These are phyloP conservation scores for Hippoglossus hippoglossus DNA, from an alignment of 2,797 vertebrate species.

Conservation along the genomic window DNA sequence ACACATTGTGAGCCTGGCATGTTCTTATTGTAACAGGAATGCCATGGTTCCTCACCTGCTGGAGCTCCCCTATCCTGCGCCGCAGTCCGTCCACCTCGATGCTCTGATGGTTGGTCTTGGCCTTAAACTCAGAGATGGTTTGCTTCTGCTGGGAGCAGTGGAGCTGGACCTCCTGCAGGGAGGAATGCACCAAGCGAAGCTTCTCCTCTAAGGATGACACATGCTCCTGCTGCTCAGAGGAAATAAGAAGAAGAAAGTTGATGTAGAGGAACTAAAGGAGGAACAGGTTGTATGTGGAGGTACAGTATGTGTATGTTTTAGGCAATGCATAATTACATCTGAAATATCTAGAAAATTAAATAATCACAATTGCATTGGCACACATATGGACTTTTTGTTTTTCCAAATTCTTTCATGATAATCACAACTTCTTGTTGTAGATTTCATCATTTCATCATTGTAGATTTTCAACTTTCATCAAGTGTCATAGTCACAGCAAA, in stretches of 20 bases:
- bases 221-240: constrained; percentile 86
- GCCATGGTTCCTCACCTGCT: constrained; percentile 85
- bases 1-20: no score
- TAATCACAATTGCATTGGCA: not conserved
- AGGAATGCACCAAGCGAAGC: constrained; percentile 84
- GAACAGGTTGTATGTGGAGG: not conserved
- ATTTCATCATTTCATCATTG: no score
- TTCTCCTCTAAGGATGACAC: constrained; percentile 90
- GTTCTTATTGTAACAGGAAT: not conserved
- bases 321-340: not conserved
- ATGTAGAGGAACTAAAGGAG: not conserved
- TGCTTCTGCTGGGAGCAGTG: constrained; percentile 91
- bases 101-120: constrained; percentile 84
- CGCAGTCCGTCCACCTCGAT: constrained; percentile 85
- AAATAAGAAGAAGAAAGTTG: not conserved
- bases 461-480: no score
- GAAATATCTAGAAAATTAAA: not conserved
- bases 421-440: no score
- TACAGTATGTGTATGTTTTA: not conserved
- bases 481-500: no score
- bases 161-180: constrained; percentile 90
- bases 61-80: constrained; percentile 88
- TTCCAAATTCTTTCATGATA: no score
- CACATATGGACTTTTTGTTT: not conserved
- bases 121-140: constrained; percentile 85